Base-by-base conservation (phyloP, 2,113 vertebrate species). In the Ammodytes dubius region DNA sequence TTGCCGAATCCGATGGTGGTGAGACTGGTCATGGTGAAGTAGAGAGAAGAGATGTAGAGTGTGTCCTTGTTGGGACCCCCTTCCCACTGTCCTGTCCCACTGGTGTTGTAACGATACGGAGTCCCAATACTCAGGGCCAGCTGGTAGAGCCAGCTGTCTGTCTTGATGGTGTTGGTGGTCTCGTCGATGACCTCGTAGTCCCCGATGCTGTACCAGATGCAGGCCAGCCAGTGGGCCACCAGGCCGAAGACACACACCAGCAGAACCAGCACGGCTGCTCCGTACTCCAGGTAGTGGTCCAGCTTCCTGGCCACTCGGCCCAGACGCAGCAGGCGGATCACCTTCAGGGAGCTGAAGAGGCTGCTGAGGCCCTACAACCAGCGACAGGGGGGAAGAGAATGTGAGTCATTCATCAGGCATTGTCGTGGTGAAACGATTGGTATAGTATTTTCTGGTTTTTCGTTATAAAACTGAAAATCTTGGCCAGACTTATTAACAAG, bases 11-110 rank as follows among this genome's bases (percentile, higher is more conserved):
- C 98, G 81, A 99, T 99, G 2, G 98, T 99, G 84, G 98, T 99
- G 95, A 99, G 97, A 94, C 98, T 99, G 87, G 98, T 99, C 98
- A 99, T 99, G 95, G 98, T 99, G 96, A 99, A 99, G 91, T 99
- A 99, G 83, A 99, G 98, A 11, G 98, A 99, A 65, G 97, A 98
- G 90, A 99, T 97, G 76, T 99, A 99, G 90, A 99, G 93, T 0
- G 98, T 99, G 92, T 99, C 96, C 92, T 99, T 99, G 92, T 96
- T 98, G 82, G 98, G 98, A 65, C 98, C 98, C 11, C 98, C 98
- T 86, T 99, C 98, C 98, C 98, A 99, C 74, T 96, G 96, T 50
- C 98, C 98, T 12, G 96, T 96, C 63, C 97, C 97, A 13, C 96
- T 97, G 92, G 93, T 84, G 78, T 99, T 99, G 92, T 97, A 99